These are phyloP conservation scores for Clanis bilineata DNA, from an alignment of 2,888 invertebrate genomes.

Conservation along the genomic window DNA sequence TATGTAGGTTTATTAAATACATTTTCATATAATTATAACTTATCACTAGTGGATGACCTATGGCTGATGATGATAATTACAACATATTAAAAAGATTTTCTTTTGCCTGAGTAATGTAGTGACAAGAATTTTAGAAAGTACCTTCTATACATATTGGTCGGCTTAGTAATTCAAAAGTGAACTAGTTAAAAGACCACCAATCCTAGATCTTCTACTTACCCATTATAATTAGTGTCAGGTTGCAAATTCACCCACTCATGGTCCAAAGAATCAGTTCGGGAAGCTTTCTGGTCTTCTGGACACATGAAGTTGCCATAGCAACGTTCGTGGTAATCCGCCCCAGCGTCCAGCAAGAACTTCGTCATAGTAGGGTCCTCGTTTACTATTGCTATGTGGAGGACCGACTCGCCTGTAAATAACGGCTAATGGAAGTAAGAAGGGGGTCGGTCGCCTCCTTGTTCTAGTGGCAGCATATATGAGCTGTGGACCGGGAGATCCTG, in stretches of 20 bases:
- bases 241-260: conserved; percentile 37
- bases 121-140: too few relatives aligned
- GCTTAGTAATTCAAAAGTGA: neutral
- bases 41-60: too few relatives aligned
- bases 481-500: too few relatives aligned
- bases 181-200: neutral
- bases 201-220: too few relatives aligned
- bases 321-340: conserved; percentile 95
- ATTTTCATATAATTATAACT: too few relatives aligned
- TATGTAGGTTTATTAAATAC: too few relatives aligned
- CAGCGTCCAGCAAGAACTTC: conserved; percentile 94
- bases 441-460: too few relatives aligned
- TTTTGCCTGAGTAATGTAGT: too few relatives aligned
- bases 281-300: conserved; percentile 97
- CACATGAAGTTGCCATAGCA: conserved; percentile 98
- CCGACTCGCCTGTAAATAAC: conserved; percentile 88
- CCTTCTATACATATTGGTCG: too few relatives aligned
- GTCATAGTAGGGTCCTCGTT: conserved; percentile 99
- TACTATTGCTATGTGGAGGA: conserved; percentile 98
- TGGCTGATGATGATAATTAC: too few relatives aligned
- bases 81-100: too few relatives aligned
- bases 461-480: too few relatives aligned
- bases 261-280: conserved; percentile 88
- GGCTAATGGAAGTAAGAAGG: neutral
- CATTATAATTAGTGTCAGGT: conserved; percentile 88